Evolutionary conservation across 2,888 invertebrate genomes (phyloP).

Genomic region (Cotesia congregata): DNA sequence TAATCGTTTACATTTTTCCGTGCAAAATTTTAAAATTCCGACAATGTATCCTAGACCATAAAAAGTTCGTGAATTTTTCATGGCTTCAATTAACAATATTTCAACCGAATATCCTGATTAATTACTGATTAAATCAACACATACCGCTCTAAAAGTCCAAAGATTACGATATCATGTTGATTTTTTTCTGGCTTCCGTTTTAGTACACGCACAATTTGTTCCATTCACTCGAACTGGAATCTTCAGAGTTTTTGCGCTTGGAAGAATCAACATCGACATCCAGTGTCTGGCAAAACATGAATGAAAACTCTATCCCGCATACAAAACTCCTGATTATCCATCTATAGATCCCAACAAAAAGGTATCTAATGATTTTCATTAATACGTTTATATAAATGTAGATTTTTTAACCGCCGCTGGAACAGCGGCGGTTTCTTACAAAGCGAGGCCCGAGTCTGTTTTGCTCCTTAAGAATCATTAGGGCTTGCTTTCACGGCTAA

Average conservation of each 20-base stretch:
- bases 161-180: not conserved
- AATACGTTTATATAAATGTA: not conserved
- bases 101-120: no score
- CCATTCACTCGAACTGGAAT: not conserved
- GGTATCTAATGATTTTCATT: not conserved
- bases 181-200: not conserved
- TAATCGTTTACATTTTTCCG: no score
- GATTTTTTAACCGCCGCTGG: constrained; percentile 4
- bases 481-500: constrained; percentile 66
- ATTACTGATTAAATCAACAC: no score
- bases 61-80: no score
- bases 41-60: no score
- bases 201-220: not conserved
- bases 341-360: not conserved
- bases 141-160: not conserved
- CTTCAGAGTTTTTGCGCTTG: not conserved
- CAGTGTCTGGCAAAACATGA: not conserved
- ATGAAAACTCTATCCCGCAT: not conserved
- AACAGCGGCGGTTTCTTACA: constrained; percentile 53
- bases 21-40: no score
- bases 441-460: constrained; percentile 54
- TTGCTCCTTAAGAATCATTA: constrained; percentile 69
- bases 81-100: no score
- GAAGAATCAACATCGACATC: not conserved
- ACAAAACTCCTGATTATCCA: not conserved